Evolutionary conservation across 2,797 vertebrate species (phyloP), one percentile per base, ranked within the genome.

Genomic region (Danio tinwini): DNA sequence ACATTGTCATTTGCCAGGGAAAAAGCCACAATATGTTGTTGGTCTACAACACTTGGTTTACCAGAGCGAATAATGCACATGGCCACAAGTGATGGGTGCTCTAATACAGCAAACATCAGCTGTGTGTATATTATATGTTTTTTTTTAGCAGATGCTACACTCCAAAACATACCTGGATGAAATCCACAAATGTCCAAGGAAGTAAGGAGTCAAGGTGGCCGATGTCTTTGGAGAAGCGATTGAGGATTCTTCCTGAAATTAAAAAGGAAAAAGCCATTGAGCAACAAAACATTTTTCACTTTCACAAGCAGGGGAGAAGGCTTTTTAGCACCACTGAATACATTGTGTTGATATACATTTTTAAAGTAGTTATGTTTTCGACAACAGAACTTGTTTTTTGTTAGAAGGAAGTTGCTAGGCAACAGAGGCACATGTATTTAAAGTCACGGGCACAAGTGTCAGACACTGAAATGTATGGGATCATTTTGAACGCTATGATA

Each of bases 221-320:
- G 69, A 97, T 95, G 93, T 98, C 97, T 92, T 97, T 98, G 81
- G 97, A 96, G 91, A 98, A 98, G 86, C 97, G 95, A 92, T 93
- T 93, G 84, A 93, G 92, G 87, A 94, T 91, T 87, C 92, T 90
- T 86, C 92, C 93, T 93, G 82, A 82, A 72, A 78, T 44, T 5
- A 68, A 14, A 69, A 67, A 37, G 4, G 12, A 62, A 37, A 37
- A 45, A 42, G n/a, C 2, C 17, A 45, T 13, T 58, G 5, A 44
- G 69, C 14, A 40, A 52, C 49, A 53, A 10, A 39, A 69, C 47
- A 11, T 5, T 3, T 3, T 68, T 49, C 64, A 29, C 3, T 29
- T 29, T 29, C 29, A 1, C 29, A 29, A 29, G 29, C 29, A 29
- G 29, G 29, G 29, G 29, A 29, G 29, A 29, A 29, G 29, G 29